Base-by-base conservation (phyloP, 2,797 vertebrate genomes). In the Hydrophis major region DNA sequence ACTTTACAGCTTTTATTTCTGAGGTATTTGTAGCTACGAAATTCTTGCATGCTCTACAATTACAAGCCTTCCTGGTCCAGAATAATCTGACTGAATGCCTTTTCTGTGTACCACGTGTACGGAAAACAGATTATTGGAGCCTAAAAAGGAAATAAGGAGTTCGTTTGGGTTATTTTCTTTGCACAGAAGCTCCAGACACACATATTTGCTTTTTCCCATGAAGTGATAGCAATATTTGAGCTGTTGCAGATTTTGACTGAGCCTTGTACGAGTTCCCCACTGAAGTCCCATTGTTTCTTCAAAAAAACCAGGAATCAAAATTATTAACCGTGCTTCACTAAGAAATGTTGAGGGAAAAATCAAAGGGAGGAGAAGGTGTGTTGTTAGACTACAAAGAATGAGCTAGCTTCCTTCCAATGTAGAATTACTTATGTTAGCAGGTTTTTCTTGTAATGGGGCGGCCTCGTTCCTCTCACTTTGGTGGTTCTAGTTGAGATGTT, bases 61-160 rank as follows among this genome's bases (percentile, higher is more conserved):
- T 12, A 4, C 37, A 47, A 32, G 47, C 92, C 56, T 83, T 93
- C 91, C 13, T 56, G 28, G 50, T 37, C 53, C 25, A 0, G 0
- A 59, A 94, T 94, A 87, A 94, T 92, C 94, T 47, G 90, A 90
- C 94, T 96, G 94, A 94, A 92, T 90, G 92, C 94, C 95, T 95
- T 93, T 91, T 91, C 94, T 95, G 93, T 94, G 94, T 87, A 3
- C 93, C 1, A 32, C 27, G 37, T 90, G 93, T 90, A 83, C 69
- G 92, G 94, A 96, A 97, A 95, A 94, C 37, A n/a, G 90, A 89
- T 50, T 88, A 90, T 0, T 0, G 50, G 94, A 86, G 92, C 56
- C 0, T 69, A 86, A 66, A 53, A 88, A n/a, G 83, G 93, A 94
- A 89, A 94, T 93, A 93, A 86, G 92, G 93, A 94, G 93, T 96